Evolutionary conservation across 2,113 vertebrate genomes (phyloP).

Genomic region (Pseudolaguvia tuberculata): DNA sequence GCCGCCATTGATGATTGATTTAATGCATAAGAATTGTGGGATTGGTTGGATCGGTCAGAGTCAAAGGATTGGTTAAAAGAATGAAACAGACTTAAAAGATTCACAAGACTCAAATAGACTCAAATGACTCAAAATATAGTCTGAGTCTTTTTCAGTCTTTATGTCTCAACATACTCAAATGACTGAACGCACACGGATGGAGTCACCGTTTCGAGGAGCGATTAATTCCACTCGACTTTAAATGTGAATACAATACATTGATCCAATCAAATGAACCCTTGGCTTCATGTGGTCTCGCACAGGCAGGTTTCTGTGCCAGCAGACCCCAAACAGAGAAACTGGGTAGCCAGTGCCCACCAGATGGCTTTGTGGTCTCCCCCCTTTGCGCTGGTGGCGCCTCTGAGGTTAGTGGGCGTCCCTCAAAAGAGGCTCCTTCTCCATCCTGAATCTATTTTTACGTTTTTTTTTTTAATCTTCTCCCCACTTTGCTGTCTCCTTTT

Average conservation of each 20-base stretch:
- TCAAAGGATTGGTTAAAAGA: no score
- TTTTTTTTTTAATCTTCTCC: slow-evolving; percentile 18
- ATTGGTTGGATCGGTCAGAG: no score
- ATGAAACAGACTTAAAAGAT: no score
- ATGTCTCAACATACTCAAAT: no score
- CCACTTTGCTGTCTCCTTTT: slow-evolving; percentile 34
- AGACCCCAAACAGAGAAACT: slow-evolving; percentile 52
- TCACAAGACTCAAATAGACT: no score
- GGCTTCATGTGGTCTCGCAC: slow-evolving; percentile 14
- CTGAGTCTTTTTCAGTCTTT: no score
- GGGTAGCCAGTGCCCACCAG: slow-evolving; percentile 57
- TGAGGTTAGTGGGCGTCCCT: slow-evolving; percentile 71
- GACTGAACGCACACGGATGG: no score
- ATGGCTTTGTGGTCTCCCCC: slow-evolving; percentile 60
- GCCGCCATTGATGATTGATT: no score
- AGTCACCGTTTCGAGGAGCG: no score
- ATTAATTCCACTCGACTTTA: no score
- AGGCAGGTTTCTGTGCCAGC: slow-evolving; percentile 16
- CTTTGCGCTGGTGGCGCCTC: slow-evolving; percentile 69
- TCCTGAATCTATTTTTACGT: slow-evolving; percentile 69
- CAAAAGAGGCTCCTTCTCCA: slow-evolving; percentile 69
- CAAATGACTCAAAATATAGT: no score
- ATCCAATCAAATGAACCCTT: slow-evolving; percentile 4
- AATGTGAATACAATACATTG: slow-evolving; percentile 1
- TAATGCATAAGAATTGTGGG: no score